Evolutionary conservation across 2,797 vertebrate genomes (phyloP).

Genomic region (Protosalanx chinensis): DNA sequence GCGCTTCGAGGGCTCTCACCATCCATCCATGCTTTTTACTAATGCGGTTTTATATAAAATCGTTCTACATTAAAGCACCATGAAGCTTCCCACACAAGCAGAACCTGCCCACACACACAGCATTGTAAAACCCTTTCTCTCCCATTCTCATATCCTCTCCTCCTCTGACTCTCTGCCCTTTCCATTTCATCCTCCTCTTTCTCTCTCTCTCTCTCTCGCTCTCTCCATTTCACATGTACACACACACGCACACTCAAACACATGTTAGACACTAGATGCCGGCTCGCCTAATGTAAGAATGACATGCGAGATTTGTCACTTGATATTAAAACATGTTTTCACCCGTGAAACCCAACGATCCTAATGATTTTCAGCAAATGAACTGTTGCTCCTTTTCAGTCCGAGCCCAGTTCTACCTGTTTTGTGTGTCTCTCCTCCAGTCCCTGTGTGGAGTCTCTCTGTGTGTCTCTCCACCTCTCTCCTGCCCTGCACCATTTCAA

Average conservation of each 20-base stretch:
- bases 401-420: too few relatives aligned
- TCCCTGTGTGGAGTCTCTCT: neutral
- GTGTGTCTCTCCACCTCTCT: neutral
- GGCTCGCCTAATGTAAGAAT: neutral
- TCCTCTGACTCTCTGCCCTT: slow-evolving; percentile 4
- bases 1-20: slow-evolving; percentile 71
- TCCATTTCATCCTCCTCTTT: neutral
- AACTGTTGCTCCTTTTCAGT: neutral
- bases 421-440: neutral
- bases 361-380: neutral
- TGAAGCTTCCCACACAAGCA: slow-evolving; percentile 55
- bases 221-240: slow-evolving; percentile 19
- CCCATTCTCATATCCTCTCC: neutral
- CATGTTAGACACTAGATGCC: neutral
- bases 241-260: slow-evolving; percentile 5
- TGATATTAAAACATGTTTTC: neutral
- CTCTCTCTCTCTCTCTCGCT: neutral
- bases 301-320: neutral
- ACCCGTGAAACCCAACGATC: neutral
- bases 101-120: neutral
- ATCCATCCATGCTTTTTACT: slow-evolving; percentile 65
- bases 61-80: slow-evolving; percentile 66
- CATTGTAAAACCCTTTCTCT: neutral
- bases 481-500: slow-evolving; percentile 37
- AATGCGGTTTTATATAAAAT: slow-evolving; percentile 67